These are phyloP conservation scores for Papilio glaucus DNA, from an alignment of 1,140 invertebrate genomes.

Conservation along the genomic window DNA sequence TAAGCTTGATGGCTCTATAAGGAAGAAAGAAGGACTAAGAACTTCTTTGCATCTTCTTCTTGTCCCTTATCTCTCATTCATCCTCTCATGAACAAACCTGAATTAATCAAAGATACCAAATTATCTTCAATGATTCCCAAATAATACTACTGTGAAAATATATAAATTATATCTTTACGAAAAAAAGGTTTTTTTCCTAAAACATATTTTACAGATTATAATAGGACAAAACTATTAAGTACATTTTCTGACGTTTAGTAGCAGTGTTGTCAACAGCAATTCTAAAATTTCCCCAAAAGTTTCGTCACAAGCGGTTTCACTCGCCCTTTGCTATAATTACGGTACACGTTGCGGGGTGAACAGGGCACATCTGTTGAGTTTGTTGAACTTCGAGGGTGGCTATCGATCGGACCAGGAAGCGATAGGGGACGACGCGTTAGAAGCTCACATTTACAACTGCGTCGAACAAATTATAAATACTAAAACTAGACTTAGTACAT, in stretches of 20 bases:
- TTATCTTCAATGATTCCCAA: too few relatives aligned
- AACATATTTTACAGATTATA: too few relatives aligned
- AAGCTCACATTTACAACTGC: not conserved
- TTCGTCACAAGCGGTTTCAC: not conserved
- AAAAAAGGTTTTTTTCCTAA: too few relatives aligned
- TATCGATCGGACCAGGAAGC: conserved; percentile 13
- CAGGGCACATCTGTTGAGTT: conserved; percentile 27
- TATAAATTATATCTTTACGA: too few relatives aligned
- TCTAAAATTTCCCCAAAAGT: conserved; percentile 7
- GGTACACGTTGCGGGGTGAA: not conserved
- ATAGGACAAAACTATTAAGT: not conserved
- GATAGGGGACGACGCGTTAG: conserved; percentile 17
- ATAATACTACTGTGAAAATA: too few relatives aligned
- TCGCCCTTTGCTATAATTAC: not conserved
- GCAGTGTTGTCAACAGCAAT: not conserved
- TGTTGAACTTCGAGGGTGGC: conserved; percentile 21
- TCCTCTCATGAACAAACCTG: too few relatives aligned
- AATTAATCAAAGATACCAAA: too few relatives aligned
- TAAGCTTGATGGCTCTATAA: too few relatives aligned
- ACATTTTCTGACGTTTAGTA: not conserved
- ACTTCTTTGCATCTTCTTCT: too few relatives aligned
- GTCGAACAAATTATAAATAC: not conserved
- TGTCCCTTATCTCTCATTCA: too few relatives aligned
- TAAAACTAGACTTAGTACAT: too few relatives aligned
- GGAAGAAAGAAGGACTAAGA: too few relatives aligned